A percentile compares a stretch with the other conserved stretches of the same genome.
phyloP scores from a whole-genome alignment of 2,113 vertebrate genomes.

The Mobula hypostoma region DNA sequence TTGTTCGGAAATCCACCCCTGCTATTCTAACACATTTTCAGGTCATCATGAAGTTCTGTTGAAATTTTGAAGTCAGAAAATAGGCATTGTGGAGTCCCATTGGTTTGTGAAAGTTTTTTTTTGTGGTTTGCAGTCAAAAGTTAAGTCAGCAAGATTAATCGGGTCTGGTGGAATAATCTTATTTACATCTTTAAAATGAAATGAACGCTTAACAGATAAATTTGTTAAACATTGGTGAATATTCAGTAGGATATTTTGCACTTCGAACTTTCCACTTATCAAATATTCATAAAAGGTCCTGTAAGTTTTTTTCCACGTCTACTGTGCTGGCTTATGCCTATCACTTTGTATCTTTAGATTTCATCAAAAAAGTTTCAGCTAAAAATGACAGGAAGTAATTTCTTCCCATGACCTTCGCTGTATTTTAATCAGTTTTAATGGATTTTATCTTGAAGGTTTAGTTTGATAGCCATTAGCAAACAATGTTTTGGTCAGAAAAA shows the following conservation, averaged over 20 bases:
- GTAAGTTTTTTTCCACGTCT: background rate
- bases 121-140: background rate
- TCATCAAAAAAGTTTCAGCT: too few relatives aligned
- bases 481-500: background rate
- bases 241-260: background rate
- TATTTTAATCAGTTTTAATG: background rate
- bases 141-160: background rate
- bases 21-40: too few relatives aligned
- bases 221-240: background rate
- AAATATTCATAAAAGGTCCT: background rate
- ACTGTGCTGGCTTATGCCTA: background rate
- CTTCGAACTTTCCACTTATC: background rate
- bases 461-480: background rate
- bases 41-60: background rate
- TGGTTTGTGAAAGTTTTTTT: background rate
- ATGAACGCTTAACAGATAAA: background rate
- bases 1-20: too few relatives aligned
- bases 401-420: background rate
- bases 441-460: background rate
- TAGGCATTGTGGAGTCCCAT: too few relatives aligned
- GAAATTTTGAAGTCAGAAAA: background rate
- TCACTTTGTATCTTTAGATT: background rate
- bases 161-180: background rate
- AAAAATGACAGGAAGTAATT: background rate
- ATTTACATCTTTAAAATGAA: background rate